phyloP scores from a whole-genome alignment of 2,888 invertebrate genomes.

The Entomobrya multifasciata region DNA sequence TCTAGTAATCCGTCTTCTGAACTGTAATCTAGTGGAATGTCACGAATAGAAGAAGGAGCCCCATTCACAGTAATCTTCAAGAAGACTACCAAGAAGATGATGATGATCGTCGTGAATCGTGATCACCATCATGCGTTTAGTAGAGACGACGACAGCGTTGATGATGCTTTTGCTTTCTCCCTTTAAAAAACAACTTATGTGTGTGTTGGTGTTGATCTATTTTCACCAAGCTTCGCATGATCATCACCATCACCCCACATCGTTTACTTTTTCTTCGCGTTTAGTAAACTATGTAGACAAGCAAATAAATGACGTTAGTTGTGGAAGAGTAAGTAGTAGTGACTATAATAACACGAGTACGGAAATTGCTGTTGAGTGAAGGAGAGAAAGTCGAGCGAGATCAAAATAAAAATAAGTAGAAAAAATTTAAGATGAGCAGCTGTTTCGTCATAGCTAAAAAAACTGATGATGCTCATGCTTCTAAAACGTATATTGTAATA shows the following conservation, averaged over 20 bases:
- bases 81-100: no score
- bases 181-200: no score
- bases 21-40: conserved; percentile 55
- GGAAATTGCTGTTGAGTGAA: conserved; percentile 4
- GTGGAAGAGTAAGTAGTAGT: background rate
- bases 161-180: background rate
- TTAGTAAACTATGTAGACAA: conserved; percentile 12
- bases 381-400: background rate
- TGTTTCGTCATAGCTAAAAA: background rate
- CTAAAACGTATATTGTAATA: background rate
- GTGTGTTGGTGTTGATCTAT: conserved; percentile 7
- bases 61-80: conserved; percentile 3
- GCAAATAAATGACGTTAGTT: conserved; percentile 30
- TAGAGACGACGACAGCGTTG: background rate
- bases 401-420: background rate
- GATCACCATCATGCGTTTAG: conserved; percentile 6
- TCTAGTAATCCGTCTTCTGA: conserved; percentile 22
- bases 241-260: background rate
- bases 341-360: background rate
- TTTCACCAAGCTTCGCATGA: conserved; percentile 21
- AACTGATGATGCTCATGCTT: no score
- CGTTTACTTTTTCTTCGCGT: background rate
- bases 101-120: background rate
- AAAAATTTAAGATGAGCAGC: background rate
- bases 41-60: conserved; percentile 50